Conservation (phyloP, 2,888 invertebrate species). For the Stenodera caucasica region DNA sequence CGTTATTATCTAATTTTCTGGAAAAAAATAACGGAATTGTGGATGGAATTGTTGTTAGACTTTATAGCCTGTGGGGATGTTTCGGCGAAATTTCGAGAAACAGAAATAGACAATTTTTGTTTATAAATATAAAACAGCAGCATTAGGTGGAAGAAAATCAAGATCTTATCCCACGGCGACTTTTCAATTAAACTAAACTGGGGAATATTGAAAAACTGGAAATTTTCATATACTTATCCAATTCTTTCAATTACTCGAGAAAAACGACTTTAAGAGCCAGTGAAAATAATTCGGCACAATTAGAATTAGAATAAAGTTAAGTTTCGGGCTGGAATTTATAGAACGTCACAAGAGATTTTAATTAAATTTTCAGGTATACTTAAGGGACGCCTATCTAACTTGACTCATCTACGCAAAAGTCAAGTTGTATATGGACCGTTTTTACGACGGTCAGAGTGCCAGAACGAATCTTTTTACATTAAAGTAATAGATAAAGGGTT, state of each 20-base stretch:
- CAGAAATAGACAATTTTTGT: slow-evolving; percentile 1
- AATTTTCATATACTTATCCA: no score
- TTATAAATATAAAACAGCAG: slow-evolving; percentile 5
- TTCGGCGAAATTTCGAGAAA: neutral
- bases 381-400: slow-evolving; percentile 43
- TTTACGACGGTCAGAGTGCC: slow-evolving; percentile 38
- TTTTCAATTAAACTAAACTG: slow-evolving; percentile 34
- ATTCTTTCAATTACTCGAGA: no score
- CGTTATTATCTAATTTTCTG: neutral
- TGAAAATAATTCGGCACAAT: no score
- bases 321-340: neutral
- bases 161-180: slow-evolving; percentile 26
- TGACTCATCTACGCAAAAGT: slow-evolving; percentile 43
- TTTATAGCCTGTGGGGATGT: slow-evolving; percentile 1
- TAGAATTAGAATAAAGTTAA: slow-evolving; percentile 24
- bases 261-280: no score
- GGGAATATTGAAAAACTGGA: slow-evolving; percentile 32
- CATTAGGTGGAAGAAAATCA: slow-evolving; percentile 32
- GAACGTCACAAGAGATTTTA: slow-evolving; percentile 27
- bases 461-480: slow-evolving; percentile 32
- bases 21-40: slow-evolving; percentile 2
- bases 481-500: slow-evolving; percentile 42
- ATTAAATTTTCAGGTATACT: slow-evolving; percentile 45
- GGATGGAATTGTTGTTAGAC: slow-evolving; percentile 5
- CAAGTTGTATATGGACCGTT: slow-evolving; percentile 41